Base-by-base conservation (phyloP, 2,888 invertebrate species). In the Tridacna crocea region DNA sequence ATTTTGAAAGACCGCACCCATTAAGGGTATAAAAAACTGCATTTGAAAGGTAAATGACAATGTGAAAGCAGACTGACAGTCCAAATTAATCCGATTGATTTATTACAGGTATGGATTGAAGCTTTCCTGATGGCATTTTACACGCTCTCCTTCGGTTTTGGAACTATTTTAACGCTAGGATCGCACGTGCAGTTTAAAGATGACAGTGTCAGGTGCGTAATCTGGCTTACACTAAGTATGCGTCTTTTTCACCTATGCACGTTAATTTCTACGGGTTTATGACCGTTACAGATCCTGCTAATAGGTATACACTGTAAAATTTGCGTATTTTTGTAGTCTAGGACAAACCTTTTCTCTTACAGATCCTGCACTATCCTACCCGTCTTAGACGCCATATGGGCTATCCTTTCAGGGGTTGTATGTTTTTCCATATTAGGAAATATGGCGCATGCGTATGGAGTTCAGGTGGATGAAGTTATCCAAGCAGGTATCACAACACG, bases 361-460 rank as follows among this genome's bases (percentile, higher is more conserved):
- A 83, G 82, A 55, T 76, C 82, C 4, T 46, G 79, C 3, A 61
- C 77, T 0, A 73, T 83, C 0, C 60, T 79, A 27, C 83, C 83
- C 0, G 26, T 80, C 11, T 51, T 77, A 19, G 80, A 84, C 51
- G 76, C 77, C 46, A 27, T 80, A 22, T 72, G 75, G 75, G 80
- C 80, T 19, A 51, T 75, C 19, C 76, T 84, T 19, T 72, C 77
- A 48, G 83, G 83, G 0, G 51, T 80, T 47, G 78, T 80, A 10
- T 84, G 83, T 61, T 84, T 84, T 58, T 84, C 83, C 46, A 75
- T 84, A 2, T 68, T 84, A 4, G 83, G 83, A 0, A 84, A 84
- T 73, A 80, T 84, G 83, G 80, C 83, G 10, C 66, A 75, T 61
- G 51, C 72, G 11, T 76, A 75, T 36, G 72, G 61, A 12, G 63